Conservation (phyloP, 2,797 vertebrate species). For the Cyclopterus lumpus region DNA sequence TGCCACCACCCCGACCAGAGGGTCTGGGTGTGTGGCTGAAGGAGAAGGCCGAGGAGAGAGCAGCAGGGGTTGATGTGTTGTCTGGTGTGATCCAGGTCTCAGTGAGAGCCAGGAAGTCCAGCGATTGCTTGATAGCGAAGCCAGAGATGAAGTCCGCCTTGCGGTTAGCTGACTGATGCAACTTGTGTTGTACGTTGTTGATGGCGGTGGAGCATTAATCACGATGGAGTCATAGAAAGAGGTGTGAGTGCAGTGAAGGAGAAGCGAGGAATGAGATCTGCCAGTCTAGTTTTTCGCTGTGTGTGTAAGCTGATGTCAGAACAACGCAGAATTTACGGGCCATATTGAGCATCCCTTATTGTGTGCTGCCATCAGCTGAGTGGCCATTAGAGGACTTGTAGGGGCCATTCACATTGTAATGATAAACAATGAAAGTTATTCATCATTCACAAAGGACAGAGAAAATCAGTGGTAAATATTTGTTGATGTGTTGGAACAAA, state of each 20-base stretch:
- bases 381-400: conserved; percentile 65
- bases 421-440: conserved; percentile 46
- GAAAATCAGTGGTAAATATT: conserved; percentile 28
- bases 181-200: conserved; percentile 63
- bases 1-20: no score
- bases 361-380: conserved; percentile 65
- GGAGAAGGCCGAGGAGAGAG: no score
- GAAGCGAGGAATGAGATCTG: conserved; percentile 63
- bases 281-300: conserved; percentile 71
- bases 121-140: no score
- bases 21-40: no score
- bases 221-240: conserved; percentile 44
- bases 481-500: not conserved
- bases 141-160: no score
- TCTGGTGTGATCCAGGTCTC: no score
- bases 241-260: conserved; percentile 54
- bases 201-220: conserved; percentile 65
- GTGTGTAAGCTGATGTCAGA: conserved; percentile 63
- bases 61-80: no score
- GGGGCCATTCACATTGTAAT: conserved; percentile 48
- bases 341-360: conserved; percentile 55
- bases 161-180: no score
- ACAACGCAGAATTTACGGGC: conserved; percentile 66
- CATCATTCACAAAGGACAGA: conserved; percentile 37
- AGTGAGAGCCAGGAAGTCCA: no score